Conservation (phyloP, 1,140 invertebrate genomes). For the Calycopis cecrops region DNA sequence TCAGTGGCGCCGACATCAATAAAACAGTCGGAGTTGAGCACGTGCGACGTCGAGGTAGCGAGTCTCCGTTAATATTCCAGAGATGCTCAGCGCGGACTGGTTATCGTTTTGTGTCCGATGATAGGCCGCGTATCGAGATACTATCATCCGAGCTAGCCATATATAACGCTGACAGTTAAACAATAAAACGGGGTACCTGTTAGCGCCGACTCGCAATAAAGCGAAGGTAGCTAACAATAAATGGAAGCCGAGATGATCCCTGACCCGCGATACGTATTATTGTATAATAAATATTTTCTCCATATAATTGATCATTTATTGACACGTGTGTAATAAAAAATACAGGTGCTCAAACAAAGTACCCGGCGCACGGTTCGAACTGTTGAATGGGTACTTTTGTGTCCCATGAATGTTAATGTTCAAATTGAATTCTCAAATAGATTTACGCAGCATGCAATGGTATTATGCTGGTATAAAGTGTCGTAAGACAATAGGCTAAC, state of each 20-base stretch:
- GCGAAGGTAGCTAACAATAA: slow-evolving; percentile 42
- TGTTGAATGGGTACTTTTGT: background rate
- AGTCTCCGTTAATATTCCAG: slow-evolving; percentile 37
- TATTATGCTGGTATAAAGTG: slow-evolving; percentile 62
- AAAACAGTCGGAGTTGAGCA: slow-evolving; percentile 53
- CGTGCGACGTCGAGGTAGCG: slow-evolving; percentile 37
- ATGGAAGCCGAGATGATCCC: slow-evolving; percentile 46
- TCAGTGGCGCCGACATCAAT: slow-evolving; percentile 68
- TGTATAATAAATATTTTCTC: background rate
- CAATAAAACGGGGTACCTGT: slow-evolving; percentile 63
- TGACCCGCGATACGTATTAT: slow-evolving; percentile 25
- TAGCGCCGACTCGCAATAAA: slow-evolving; percentile 37
- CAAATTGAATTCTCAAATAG: slow-evolving; percentile 64
- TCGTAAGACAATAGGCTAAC: slow-evolving; percentile 61
- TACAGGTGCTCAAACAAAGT: background rate
- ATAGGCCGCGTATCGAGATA: slow-evolving; percentile 47
- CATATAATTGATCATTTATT: slow-evolving; percentile 14
- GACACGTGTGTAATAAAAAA: slow-evolving; percentile 7
- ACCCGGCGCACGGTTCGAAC: background rate
- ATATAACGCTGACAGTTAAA: slow-evolving; percentile 60
- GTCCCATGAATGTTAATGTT: slow-evolving; percentile 34
- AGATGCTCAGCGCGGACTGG: slow-evolving; percentile 28
- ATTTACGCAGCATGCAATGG: slow-evolving; percentile 66
- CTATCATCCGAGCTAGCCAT: slow-evolving; percentile 45
- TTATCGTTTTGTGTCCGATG: slow-evolving; percentile 44